Evolutionary conservation across 2,113 vertebrate genomes (phyloP), one percentile per base, ranked within the genome.

Genomic region (Gallinago paraguaiae): DNA sequence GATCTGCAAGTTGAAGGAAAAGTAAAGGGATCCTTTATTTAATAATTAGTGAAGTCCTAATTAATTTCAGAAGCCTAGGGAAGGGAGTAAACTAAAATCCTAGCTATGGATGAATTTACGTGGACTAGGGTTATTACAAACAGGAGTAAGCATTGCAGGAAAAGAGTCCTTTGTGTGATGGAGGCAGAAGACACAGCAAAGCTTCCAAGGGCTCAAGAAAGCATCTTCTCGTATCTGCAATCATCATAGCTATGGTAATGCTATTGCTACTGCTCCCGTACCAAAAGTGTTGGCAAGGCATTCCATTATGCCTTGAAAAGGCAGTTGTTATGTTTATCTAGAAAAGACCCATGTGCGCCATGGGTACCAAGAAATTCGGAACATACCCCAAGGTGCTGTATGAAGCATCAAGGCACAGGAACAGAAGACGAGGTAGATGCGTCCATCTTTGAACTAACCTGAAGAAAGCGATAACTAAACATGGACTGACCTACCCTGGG

Each of bases 21-120:
- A 67, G 57, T 60, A 95, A 85, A 85, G 20, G 8, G 41, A 77
- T 91, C 17, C 57, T 70, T 96, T 89, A 95, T 91, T 91, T 88
- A 88, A 91, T 56, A 86, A 69, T 68, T 77, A 72, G 22, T 61
- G 88, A 92, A 63, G 6, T 72, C 41, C 68, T 95, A 93, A 82
- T 76, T 86, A 83, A 37, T 60, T 91, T 68, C 33, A 81, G 77
- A 82, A 82, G 61, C 56, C 67, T 88, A 69, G 8, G 48, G 8
- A 93, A 86, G 37, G 3, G 4, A 76, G 8, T 30, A 65, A 77
- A 64, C 13, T 53, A 61, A 64, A 86, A 54, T 71, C 37, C 33
- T 53, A 77, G 10, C 39, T 15, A 65, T 3, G 4, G 30, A 28
- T 46, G 1, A 56, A 67, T 86, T 90, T 90, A 45, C 54, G 24